Evolutionary conservation across 64 coral and sea anemone species (phyloP).

Genomic region (Cladopsammia gracilis): DNA sequence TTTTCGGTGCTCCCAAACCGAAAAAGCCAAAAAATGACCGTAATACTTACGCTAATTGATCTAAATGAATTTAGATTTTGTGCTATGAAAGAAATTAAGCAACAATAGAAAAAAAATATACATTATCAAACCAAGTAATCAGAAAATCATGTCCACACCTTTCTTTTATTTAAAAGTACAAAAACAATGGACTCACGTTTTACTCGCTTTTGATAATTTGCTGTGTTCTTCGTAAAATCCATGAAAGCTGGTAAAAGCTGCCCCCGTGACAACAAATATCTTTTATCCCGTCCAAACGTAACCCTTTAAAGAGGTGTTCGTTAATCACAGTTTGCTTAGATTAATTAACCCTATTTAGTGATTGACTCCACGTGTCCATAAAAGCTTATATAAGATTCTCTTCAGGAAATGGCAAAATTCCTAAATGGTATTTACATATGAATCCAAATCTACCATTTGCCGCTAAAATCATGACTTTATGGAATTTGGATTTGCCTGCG

Average conservation of each 20-base stretch:
- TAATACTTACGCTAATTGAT: too few species aligned
- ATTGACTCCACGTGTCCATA: constrained; percentile 56
- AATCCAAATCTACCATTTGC: not conserved
- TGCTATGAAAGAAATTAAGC: too few species aligned
- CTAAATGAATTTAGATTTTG: too few species aligned
- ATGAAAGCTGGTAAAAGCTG: not conserved
- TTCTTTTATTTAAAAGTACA: not conserved
- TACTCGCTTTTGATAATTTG: not conserved
- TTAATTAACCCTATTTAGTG: constrained; percentile 46
- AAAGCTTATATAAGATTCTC: constrained; percentile 29
- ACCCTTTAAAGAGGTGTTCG: constrained; percentile 9
- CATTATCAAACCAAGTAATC: not conserved
- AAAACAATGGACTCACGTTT: not conserved
- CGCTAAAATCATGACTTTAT: not conserved
- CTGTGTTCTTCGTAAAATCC: not conserved
- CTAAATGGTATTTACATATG: constrained; percentile 58
- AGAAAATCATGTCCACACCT: not conserved
- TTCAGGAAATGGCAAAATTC: constrained; percentile 58
- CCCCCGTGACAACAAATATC: not conserved
- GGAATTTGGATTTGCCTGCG: not conserved
- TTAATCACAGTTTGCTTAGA: constrained; percentile 38
- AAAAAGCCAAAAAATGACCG: too few species aligned
- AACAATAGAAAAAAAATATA: too few species aligned
- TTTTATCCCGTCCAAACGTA: constrained; percentile 18
- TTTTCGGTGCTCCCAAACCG: too few species aligned